Evolutionary conservation across 2,888 invertebrate species (phyloP).

Genomic region (Stramonita haemastoma): DNA sequence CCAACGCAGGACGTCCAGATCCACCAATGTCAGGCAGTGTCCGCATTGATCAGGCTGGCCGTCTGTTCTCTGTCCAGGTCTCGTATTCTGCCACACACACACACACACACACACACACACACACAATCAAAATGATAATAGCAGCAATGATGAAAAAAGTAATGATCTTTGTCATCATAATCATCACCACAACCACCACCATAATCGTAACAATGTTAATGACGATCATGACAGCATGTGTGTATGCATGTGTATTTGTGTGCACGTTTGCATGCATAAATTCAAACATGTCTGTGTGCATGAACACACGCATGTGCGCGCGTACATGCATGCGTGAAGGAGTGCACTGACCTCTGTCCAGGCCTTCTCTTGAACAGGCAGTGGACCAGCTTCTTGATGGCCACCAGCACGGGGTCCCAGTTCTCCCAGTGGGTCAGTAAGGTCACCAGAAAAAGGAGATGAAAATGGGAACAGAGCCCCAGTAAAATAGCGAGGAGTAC

Average conservation of each 20-base stretch:
- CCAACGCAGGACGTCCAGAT: no score
- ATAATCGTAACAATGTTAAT: no score
- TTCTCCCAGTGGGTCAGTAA: slow-evolving; percentile 86
- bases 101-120: background rate
- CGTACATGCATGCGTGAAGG: background rate
- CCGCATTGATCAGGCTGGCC: slow-evolving; percentile 81
- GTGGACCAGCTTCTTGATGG: slow-evolving; percentile 71
- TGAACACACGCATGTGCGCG: background rate
- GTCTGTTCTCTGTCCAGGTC: slow-evolving; percentile 85
- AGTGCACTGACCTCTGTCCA: slow-evolving; percentile 57
- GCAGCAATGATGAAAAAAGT: no score
- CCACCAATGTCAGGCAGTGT: slow-evolving; percentile 2
- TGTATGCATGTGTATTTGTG: background rate
- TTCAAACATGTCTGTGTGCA: background rate
- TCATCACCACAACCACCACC: no score
- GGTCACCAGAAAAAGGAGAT: slow-evolving; percentile 86
- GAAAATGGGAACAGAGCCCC: slow-evolving; percentile 88
- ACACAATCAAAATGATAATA: no score
- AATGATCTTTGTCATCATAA: no score
- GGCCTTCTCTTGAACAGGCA: slow-evolving; percentile 66
- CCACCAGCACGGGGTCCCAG: slow-evolving; percentile 85
- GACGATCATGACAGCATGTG: background rate
- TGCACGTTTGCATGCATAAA: background rate
- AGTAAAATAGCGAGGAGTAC: slow-evolving; percentile 83
- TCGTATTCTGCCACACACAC: slow-evolving; percentile 69